Percentiles rank a stretch among this genome's conserved stretches.
phyloP scores from a whole-genome alignment of 2,888 invertebrate genomes.

The Rugalucina vietnamica region DNA sequence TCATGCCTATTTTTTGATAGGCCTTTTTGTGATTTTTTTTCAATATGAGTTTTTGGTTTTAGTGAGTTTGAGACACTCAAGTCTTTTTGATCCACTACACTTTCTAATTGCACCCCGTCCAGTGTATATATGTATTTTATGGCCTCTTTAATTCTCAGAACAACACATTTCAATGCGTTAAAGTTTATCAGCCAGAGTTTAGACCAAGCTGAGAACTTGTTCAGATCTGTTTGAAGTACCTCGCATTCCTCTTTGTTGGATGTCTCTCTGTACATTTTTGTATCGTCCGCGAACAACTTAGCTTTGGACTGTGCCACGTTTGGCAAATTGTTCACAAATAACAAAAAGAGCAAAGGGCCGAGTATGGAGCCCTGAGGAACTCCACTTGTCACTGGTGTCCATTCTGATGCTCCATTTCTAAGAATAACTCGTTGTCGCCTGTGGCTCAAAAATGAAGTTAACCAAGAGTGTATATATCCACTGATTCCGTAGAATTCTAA shows the following conservation, averaged over 20 bases:
- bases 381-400: slow-evolving; percentile 16
- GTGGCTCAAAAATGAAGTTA: slow-evolving; percentile 10
- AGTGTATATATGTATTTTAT: background rate
- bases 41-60: background rate
- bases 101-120: background rate
- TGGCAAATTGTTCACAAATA: slow-evolving; percentile 22
- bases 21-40: background rate
- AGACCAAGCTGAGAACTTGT: background rate
- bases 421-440: slow-evolving; percentile 16
- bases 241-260: background rate
- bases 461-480: background rate
- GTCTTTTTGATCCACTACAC: background rate
- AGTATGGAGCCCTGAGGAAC: slow-evolving; percentile 20
- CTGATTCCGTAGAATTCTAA: slow-evolving; percentile 7
- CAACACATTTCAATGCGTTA: background rate
- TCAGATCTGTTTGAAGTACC: background rate
- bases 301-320: background rate
- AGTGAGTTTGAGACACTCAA: background rate
- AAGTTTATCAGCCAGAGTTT: background rate
- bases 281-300: slow-evolving; percentile 18
- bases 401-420: background rate
- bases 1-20: background rate
- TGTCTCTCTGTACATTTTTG: background rate
- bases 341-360: slow-evolving; percentile 19
- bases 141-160: background rate